A percentile compares a stretch with the other conserved stretches of the same genome.
phyloP scores from a whole-genome alignment of 2,888 invertebrate species.

The Glyphotaelius pellucidus region DNA sequence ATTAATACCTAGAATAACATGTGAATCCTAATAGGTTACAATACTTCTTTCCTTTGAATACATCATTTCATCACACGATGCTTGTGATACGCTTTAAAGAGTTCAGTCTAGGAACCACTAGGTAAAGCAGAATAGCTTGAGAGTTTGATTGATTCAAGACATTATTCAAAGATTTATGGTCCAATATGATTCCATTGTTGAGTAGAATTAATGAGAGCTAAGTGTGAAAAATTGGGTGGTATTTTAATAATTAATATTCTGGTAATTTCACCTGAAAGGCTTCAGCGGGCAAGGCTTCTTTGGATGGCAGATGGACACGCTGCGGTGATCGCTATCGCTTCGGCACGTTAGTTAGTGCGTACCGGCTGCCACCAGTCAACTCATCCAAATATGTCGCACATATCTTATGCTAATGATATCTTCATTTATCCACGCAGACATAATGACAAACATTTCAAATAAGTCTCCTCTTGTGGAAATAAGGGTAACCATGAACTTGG shows the following conservation, averaged over 20 bases:
- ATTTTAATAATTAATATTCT: slow-evolving; percentile 28
- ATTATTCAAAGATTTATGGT: slow-evolving; percentile 47
- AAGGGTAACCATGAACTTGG: not conserved
- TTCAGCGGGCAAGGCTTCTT: slow-evolving; percentile 41
- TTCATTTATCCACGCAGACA: not conserved
- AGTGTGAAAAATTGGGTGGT: not conserved
- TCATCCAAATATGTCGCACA: slow-evolving; percentile 12
- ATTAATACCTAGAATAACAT: slow-evolving; percentile 57
- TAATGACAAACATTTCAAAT: not conserved
- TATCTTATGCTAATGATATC: not conserved
- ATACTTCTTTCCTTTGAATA: slow-evolving; percentile 49
- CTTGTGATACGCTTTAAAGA: slow-evolving; percentile 46
- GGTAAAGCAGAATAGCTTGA: slow-evolving; percentile 22
- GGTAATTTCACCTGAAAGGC: slow-evolving; percentile 44
- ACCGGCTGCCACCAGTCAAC: not conserved
- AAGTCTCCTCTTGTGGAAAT: not conserved
- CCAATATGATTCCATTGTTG: slow-evolving; percentile 46
- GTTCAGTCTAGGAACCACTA: slow-evolving; percentile 25
- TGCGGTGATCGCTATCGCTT: not conserved
- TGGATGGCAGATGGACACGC: not conserved
- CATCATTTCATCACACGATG: slow-evolving; percentile 42
- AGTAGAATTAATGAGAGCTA: slow-evolving; percentile 31
- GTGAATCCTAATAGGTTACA: slow-evolving; percentile 62
- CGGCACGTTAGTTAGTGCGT: not conserved
- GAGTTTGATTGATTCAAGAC: slow-evolving; percentile 9